phyloP scores from a whole-genome alignment of 2,888 invertebrate species.

The Stegophylla sp. region DNA sequence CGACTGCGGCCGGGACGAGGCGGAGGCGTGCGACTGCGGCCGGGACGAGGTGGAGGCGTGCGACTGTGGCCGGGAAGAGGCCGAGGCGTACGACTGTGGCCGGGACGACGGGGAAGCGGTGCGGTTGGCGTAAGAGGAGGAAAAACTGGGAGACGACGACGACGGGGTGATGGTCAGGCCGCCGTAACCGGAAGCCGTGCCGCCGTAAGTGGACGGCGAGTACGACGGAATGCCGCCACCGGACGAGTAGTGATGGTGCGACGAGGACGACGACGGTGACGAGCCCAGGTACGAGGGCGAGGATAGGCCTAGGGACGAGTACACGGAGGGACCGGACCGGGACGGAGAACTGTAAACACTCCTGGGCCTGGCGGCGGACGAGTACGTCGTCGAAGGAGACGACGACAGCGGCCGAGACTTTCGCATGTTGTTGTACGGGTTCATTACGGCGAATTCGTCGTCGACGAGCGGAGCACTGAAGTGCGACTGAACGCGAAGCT shows the following conservation, averaged over 20 bases:
- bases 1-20: conserved; percentile 32
- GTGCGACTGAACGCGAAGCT: too few relatives aligned
- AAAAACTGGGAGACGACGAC: conserved; percentile 50
- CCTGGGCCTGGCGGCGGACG: conserved; percentile 53
- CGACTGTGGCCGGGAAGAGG: background rate
- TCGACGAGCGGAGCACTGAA: too few relatives aligned
- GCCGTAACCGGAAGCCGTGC: conserved; percentile 74
- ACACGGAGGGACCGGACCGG: conserved; percentile 56
- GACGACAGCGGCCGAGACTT: conserved; percentile 47
- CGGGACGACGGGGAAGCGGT: conserved; percentile 52
- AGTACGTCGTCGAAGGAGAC: conserved; percentile 34
- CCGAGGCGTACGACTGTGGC: background rate
- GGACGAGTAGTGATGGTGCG: conserved; percentile 60
- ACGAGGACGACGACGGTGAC: conserved; percentile 63
- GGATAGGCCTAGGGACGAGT: conserved; percentile 51
- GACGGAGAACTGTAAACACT: conserved; percentile 55
- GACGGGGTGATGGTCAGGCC: conserved; percentile 70
- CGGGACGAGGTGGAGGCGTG: background rate
- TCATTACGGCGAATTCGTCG: conserved; percentile 24
- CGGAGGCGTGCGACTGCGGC: background rate
- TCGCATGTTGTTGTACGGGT: conserved; percentile 47
- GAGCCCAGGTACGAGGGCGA: conserved; percentile 60
- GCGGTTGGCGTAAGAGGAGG: conserved; percentile 17
- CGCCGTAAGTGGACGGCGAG: conserved; percentile 69
- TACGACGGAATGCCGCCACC: conserved; percentile 62